phyloP scores from a whole-genome alignment of 64 coral and sea anemone genomes.

The Montipora capricornis region DNA sequence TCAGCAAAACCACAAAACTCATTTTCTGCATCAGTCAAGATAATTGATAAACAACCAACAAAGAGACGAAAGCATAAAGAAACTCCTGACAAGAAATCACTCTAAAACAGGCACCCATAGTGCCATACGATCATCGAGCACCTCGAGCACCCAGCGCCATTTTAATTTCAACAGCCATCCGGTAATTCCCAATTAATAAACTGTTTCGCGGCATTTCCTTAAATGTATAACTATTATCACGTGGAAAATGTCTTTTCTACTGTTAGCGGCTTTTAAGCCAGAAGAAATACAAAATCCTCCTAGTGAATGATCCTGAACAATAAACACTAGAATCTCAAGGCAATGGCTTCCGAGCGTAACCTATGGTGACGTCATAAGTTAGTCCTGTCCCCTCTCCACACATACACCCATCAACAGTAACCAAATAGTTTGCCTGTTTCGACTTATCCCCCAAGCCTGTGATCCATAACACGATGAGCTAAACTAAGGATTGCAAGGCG shows the following conservation, averaged over 20 bases:
- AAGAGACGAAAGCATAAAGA: background rate
- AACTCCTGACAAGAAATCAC: constrained; percentile 16
- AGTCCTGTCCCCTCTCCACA: background rate
- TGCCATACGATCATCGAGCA: background rate
- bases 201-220: constrained; percentile 18
- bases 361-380: constrained; percentile 27
- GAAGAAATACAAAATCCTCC: background rate
- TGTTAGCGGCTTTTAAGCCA: background rate
- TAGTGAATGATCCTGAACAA: constrained; percentile 27
- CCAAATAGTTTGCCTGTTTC: too few species aligned
- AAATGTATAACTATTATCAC: background rate
- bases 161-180: background rate
- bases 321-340: constrained; percentile 2
- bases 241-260: background rate
- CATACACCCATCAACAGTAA: too few species aligned
- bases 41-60: background rate
- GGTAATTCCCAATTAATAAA: constrained; percentile 39
- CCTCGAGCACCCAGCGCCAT: constrained; percentile 27
- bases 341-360: background rate
- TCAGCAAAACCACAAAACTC: constrained; percentile 3
- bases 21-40: background rate
- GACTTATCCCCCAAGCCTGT: too few species aligned
- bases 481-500: too few species aligned
- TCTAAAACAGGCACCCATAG: background rate
- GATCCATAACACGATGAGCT: too few species aligned